Base-by-base conservation (phyloP, 2,888 invertebrate species). In the Cetonia aurata region DNA sequence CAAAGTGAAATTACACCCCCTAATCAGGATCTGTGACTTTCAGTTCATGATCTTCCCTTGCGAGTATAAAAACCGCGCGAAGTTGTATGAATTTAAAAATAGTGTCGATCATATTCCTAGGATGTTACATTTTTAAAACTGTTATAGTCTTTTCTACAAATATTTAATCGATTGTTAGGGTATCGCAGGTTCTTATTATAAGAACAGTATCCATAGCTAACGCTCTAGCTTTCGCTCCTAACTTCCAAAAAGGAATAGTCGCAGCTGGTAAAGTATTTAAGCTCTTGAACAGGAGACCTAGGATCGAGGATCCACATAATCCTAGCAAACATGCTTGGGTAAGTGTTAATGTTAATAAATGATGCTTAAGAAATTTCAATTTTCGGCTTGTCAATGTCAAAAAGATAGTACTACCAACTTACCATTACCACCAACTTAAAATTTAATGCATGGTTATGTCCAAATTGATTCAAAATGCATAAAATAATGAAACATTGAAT, bases 241-340 rank as follows among this genome's bases (percentile, higher is more conserved):
- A 94, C 81, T 91, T 93, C 85, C 92, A 93, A 77, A 93, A 93
- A 83, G 94, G 93, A 50, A 86, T 93, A 53, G 86, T 89, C 55
- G 92, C 94, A 0, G 93, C 93, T 4, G 88, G 88, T 6, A 88
- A 90, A 62, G 91, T 93, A 71, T 89, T 92, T 74, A 82, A 86
- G 6, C 83, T 93, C 50, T 84, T 93, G 2, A 86, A 88, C 62
- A 86, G 91, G 62, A 81, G 87, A 75, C 92, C 93, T 0, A 84
- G 87, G 76, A 88, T 93, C 41, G 78, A 80, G 75, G 84, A 86
- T 77, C 76, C 80, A 6, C 66, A 71, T 2, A 76, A 80, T 53
- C 75, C 81, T 12, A 72, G 76, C 1, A 75, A 75, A 15, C 77
- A 78, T 8, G 60, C 75, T 60, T 83, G 83, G 84, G 84, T 85